Evolutionary conservation across 2,888 invertebrate species (phyloP).

Genomic region (Pammene aurita): DNA sequence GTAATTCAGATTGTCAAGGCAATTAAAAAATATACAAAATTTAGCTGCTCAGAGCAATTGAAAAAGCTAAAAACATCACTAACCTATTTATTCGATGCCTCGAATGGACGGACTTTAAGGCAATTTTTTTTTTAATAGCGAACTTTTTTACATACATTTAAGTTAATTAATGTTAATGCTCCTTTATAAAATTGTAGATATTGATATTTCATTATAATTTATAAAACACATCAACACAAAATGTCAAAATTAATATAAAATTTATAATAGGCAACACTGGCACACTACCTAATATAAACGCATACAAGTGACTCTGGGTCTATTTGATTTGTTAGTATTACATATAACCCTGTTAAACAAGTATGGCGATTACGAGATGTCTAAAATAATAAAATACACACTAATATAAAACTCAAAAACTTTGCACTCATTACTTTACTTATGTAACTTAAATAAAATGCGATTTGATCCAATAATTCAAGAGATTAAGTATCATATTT

Average conservation of each 20-base stretch:
- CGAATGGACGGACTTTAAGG: constrained; percentile 43
- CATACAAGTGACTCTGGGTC: neutral
- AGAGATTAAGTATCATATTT: constrained; percentile 31
- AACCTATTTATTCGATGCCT: constrained; percentile 38
- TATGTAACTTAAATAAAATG: constrained; percentile 18
- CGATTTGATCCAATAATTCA: constrained; percentile 33
- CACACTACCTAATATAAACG: neutral
- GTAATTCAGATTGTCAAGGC: constrained; percentile 3
- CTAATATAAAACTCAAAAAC: constrained; percentile 12
- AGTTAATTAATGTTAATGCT: constrained; percentile 23
- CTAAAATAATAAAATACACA: constrained; percentile 5
- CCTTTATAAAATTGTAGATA: neutral
- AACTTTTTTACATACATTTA: constrained; percentile 40
- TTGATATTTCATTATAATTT: too few relatives aligned
- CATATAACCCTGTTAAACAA: constrained; percentile 5
- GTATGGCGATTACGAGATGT: constrained; percentile 25
- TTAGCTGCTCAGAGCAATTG: constrained; percentile 31
- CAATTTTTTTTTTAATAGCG: constrained; percentile 15
- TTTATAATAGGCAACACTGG: neutral
- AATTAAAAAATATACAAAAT: constrained; percentile 12
- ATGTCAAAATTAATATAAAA: constrained; percentile 5
- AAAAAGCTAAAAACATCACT: constrained; percentile 37
- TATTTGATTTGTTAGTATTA: neutral
- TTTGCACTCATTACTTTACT: constrained; percentile 5
- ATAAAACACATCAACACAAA: neutral